Evolutionary conservation across 2,113 vertebrate genomes (phyloP), one percentile per base, ranked within the genome.

Genomic region (Spheniscus mendiculus): DNA sequence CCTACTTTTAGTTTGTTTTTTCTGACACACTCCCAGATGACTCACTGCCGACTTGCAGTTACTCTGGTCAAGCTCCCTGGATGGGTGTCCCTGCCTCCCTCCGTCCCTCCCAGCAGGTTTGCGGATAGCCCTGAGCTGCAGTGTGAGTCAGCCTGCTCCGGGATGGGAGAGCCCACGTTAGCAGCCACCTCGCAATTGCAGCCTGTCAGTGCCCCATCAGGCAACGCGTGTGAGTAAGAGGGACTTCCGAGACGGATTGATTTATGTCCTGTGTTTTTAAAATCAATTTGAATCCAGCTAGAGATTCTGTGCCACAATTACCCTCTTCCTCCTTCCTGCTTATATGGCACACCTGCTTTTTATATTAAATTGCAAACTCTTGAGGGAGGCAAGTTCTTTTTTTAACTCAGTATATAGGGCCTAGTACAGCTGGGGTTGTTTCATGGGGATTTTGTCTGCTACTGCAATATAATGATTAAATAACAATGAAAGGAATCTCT

Each of bases 161-260:
- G 32, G n/a, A 29, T 0, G 1, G 30, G 15, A 26, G 12, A 45
- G 66, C 17, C 74, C 45, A 27, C 0, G 0, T 16, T 9, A 34
- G 67, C 45, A 65, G 44, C 40, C 49, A 29, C 26, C 22, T 80
- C 6, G 2, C 71, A 27, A 11, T 6, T 29, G 26, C 32, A 63
- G 72, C 36, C 67, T 77, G 7, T 40, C 29, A 49, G 70, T 34
- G 34, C 20, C 56, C 25, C 16, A 2, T 11, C 3, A 9, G 52
- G 65, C 26, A 77, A 7, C 2, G 0, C 2, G 0, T 17, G 27
- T 40, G 47, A 71, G 16, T 26, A 58, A 58, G 62, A 66, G 26
- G 42, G 25, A 70, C 22, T 73, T 53, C 20, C 40, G 55, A 74
- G 44, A 16, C 38, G n/a, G 47, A 22, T 3, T 93, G 78, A 69